phyloP scores from a whole-genome alignment of 2,797 vertebrate genomes.

The Mormyrops attenuatus region DNA sequence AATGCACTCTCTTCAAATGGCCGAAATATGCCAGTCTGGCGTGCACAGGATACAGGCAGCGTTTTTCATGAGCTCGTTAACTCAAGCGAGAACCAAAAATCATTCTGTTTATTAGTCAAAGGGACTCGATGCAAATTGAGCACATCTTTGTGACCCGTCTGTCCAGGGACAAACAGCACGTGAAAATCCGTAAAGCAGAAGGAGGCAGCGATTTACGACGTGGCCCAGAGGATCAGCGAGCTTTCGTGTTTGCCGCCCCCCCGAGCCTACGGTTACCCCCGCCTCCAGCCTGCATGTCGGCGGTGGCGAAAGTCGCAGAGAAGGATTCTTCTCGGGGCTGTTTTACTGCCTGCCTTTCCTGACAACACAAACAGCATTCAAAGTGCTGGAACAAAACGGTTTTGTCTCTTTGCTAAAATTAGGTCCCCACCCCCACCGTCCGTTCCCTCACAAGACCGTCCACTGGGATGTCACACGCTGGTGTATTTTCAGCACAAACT shows the following conservation, averaged over 20 bases:
- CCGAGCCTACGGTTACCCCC: constrained; percentile 53
- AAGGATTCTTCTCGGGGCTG: constrained; percentile 42
- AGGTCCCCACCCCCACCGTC: constrained; percentile 39
- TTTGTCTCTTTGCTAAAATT: constrained; percentile 63
- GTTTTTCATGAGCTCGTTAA: background rate
- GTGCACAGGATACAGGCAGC: background rate
- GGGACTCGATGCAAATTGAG: background rate
- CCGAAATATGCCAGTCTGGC: background rate
- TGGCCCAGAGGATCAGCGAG: background rate
- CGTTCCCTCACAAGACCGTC: constrained; percentile 26
- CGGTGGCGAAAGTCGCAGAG: background rate
- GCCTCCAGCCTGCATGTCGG: background rate
- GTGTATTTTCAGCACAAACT: constrained; percentile 19
- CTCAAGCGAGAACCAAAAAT: background rate
- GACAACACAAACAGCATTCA: constrained; percentile 61
- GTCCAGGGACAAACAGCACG: background rate
- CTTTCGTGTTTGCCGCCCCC: constrained; percentile 21
- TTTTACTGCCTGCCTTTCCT: constrained; percentile 55
- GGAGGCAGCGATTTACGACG: background rate
- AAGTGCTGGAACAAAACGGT: constrained; percentile 56
- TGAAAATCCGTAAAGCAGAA: background rate
- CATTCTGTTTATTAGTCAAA: background rate
- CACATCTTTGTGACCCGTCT: background rate
- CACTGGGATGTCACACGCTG: constrained; percentile 32
- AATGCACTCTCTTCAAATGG: constrained; percentile 3